phyloP scores from a whole-genome alignment of 2,113 vertebrate species.

The Trochalopteron elliotii region DNA sequence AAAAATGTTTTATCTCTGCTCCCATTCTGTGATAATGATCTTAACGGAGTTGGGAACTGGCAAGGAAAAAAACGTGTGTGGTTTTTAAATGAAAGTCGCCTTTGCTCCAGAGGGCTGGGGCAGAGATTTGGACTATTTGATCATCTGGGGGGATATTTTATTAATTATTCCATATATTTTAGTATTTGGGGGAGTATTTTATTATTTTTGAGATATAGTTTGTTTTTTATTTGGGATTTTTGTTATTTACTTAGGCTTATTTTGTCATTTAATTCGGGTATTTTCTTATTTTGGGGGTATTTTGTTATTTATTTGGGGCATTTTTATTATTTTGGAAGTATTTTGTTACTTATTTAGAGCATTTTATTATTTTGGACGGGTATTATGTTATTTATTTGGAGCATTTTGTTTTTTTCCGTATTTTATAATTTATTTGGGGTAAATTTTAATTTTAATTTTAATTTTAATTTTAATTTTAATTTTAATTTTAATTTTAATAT shows the following conservation, averaged over 20 bases:
- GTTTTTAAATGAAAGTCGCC: conserved; percentile 16
- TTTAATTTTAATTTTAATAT: too few relatives aligned
- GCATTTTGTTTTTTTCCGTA: neutral
- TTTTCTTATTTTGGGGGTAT: neutral
- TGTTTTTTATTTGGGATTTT: neutral
- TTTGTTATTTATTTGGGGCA: neutral
- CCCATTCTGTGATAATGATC: conserved; percentile 30
- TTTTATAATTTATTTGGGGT: neutral
- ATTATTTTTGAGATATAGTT: neutral
- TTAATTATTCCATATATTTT: conserved; percentile 40
- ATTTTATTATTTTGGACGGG: neutral
- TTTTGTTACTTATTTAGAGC: neutral
- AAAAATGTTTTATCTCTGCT: conserved; percentile 7
- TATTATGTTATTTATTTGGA: neutral
- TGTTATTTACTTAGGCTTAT: conserved; percentile 9
- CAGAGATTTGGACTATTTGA: neutral
- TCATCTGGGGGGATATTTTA: neutral
- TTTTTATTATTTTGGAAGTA: neutral
- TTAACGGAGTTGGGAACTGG: neutral
- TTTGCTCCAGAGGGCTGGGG: neutral
- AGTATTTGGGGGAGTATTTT: neutral
- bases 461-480: too few relatives aligned
- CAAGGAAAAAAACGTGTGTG: neutral
- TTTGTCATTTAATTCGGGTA: rapidly evolving
- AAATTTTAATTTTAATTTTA: too few relatives aligned